Percentiles rank a stretch among this genome's conserved stretches.
Conservation (phyloP, 37 sponge, comb jelly and placozoan genomes). For the Hormiphora californensis region DNA sequence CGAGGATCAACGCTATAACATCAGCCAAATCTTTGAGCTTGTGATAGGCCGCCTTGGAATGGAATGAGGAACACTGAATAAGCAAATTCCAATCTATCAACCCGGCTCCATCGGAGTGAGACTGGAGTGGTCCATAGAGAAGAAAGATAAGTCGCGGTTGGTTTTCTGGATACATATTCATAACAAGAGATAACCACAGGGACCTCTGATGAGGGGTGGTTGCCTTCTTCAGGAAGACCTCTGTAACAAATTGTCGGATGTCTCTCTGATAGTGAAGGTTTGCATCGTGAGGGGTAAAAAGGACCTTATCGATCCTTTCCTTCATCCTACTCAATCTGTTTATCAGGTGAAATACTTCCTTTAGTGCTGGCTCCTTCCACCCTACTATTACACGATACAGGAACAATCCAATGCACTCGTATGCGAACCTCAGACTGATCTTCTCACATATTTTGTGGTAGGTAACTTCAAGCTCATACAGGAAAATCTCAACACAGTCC, state of each 20-base stretch:
- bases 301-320: constrained; percentile 37
- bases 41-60: background rate
- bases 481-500: background rate
- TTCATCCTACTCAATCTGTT: constrained; percentile 27
- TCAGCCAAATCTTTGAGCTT: background rate
- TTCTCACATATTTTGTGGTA: constrained; percentile 38
- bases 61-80: background rate
- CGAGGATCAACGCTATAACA: background rate
- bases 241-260: background rate
- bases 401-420: constrained; percentile 36
- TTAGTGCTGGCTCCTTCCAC: constrained; percentile 15
- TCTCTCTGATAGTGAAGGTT: background rate
- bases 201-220: constrained; percentile 12
- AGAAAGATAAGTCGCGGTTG: background rate
- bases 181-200: constrained; percentile 23
- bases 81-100: constrained; percentile 35
- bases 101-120: background rate
- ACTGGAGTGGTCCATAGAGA: constrained; percentile 20
- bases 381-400: background rate
- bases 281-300: background rate
- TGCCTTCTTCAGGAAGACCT: constrained; percentile 29
- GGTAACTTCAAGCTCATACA: constrained; percentile 38
- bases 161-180: constrained; percentile 26
- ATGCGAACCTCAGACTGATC: constrained; percentile 31
- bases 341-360: constrained; percentile 14